A percentile compares a stretch with the other conserved stretches of the same genome.
These are phyloP conservation scores for Orthonyx spaldingii DNA, from an alignment of 2,113 vertebrate genomes.

Conservation along the genomic window DNA sequence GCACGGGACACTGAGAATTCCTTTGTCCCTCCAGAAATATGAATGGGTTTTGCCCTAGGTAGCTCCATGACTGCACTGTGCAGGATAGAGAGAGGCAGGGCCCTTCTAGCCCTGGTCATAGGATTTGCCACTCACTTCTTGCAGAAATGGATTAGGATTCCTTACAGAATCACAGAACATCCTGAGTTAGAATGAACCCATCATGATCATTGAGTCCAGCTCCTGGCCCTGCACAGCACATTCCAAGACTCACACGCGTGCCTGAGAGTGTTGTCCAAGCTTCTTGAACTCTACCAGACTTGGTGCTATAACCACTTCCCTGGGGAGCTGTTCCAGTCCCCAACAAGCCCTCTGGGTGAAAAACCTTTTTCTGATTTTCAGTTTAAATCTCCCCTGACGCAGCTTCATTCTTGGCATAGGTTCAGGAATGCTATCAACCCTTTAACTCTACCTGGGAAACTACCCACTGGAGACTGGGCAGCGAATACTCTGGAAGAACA, in stretches of 20 bases:
- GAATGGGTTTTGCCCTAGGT: neutral
- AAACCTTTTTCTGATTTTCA: neutral
- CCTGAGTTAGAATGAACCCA: neutral
- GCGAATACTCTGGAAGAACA: neutral
- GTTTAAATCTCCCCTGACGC: neutral
- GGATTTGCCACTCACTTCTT: neutral
- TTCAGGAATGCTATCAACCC: neutral
- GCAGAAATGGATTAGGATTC: neutral
- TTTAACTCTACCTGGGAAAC: neutral
- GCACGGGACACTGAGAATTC: neutral
- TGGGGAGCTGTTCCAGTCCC: neutral
- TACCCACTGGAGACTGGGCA: neutral
- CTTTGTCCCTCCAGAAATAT: neutral
- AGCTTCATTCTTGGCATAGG: neutral
- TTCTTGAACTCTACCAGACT: neutral
- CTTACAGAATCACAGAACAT: neutral
- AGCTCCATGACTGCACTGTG: neutral
- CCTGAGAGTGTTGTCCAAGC: neutral
- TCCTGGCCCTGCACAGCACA: neutral
- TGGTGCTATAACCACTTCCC: neutral
- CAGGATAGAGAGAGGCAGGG: neutral
- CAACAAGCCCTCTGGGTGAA: fast-evolving
- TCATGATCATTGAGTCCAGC: fast-evolving
- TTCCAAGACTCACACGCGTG: neutral
- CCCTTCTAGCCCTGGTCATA: too few relatives aligned